phyloP scores from a whole-genome alignment of 2,888 invertebrate genomes.

The Drosophila neotestacea region DNA sequence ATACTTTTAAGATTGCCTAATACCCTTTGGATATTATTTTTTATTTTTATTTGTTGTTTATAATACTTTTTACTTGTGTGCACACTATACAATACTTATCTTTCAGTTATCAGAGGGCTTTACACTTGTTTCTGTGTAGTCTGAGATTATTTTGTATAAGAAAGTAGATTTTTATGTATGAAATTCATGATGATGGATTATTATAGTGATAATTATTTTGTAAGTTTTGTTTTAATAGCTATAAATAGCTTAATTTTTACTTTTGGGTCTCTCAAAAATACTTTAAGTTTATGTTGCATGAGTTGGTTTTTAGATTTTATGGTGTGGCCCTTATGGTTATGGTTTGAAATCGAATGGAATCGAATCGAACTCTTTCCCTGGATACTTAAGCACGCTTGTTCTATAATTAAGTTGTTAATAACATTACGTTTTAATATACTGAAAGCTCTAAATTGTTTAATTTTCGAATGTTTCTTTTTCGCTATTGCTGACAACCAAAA shows the following conservation, averaged over 20 bases:
- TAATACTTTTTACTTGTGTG: constrained; percentile 14
- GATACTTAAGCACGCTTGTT: constrained; percentile 53
- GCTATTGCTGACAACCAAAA: constrained; percentile 28
- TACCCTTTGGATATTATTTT: constrained; percentile 25
- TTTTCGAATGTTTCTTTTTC: constrained; percentile 50
- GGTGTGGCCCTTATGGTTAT: constrained; percentile 36
- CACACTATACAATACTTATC: background rate
- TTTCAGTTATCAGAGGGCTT: background rate
- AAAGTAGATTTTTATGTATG: background rate
- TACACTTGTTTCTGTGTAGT: constrained; percentile 15
- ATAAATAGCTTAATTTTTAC: background rate
- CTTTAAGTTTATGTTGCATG: constrained; percentile 50
- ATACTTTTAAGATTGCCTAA: constrained; percentile 49
- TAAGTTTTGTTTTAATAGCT: background rate
- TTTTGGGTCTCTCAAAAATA: constrained; percentile 3
- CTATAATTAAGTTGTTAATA: constrained; percentile 52
- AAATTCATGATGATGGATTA: too few species aligned
- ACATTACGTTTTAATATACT: constrained; percentile 44
- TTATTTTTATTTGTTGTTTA: constrained; percentile 9
- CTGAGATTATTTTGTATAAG: constrained; percentile 6
- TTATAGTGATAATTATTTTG: background rate
- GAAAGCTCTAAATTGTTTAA: constrained; percentile 55
- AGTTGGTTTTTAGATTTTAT: constrained; percentile 32
- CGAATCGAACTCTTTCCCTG: constrained; percentile 5
- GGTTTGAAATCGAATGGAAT: constrained; percentile 23